Evolutionary conservation across 2,888 invertebrate species (phyloP).

Genomic region (Phyto melanocephala): DNA sequence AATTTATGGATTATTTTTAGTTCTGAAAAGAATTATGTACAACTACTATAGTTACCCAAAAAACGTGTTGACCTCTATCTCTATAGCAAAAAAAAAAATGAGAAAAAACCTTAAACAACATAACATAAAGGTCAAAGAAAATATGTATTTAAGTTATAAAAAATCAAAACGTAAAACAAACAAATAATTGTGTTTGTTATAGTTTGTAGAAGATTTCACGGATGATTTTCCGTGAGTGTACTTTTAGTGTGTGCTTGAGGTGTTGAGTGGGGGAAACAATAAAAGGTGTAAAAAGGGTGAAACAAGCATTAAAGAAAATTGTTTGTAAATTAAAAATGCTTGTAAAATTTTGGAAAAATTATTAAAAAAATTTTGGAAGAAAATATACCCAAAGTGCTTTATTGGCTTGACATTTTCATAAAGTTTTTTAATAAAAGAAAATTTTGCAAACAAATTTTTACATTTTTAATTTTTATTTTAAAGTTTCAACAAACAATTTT

Average conservation of each 20-base stretch:
- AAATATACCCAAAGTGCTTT: no score
- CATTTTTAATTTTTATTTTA: no score
- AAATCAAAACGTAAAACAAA: background rate
- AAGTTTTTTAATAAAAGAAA: no score
- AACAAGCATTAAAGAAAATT: no score
- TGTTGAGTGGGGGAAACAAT: background rate
- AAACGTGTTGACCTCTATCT: constrained; percentile 62
- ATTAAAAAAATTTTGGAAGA: no score
- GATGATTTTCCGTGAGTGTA: constrained; percentile 55
- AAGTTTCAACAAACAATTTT: no score
- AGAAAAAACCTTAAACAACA: constrained; percentile 9
- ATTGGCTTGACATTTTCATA: no score
- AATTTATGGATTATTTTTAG: background rate
- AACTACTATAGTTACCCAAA: constrained; percentile 55
- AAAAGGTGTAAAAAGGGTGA: no score
- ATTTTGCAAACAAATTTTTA: no score
- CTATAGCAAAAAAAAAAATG: background rate
- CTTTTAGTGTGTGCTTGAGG: background rate
- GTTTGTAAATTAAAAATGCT: no score
- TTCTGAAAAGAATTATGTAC: background rate
- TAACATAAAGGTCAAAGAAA: constrained; percentile 43
- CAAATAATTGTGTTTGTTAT: background rate
- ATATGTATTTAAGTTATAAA: constrained; percentile 19
- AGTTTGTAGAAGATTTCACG: constrained; percentile 14
- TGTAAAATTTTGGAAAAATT: no score